Evolutionary conservation across 30 jellyfish, hydroid and myxozoan genomes (phyloP).

Genomic region (Pelagia noctiluca): DNA sequence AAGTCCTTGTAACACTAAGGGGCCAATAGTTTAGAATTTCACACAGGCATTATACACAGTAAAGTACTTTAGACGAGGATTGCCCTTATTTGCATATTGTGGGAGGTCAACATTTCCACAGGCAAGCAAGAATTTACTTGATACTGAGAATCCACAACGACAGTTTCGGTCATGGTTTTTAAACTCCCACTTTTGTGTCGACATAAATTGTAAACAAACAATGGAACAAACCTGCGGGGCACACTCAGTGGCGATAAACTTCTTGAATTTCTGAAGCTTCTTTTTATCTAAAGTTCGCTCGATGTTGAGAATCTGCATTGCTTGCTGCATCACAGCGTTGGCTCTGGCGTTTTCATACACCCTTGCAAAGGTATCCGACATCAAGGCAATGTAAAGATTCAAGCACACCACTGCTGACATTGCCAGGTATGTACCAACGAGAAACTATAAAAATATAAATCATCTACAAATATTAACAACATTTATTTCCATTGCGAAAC

Average conservation of each 20-base stretch:
- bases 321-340: constrained; percentile 98
- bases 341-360: constrained; percentile 99
- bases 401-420: constrained; percentile 87
- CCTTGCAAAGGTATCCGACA: constrained; percentile 96
- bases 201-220: not conserved
- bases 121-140: too few species aligned
- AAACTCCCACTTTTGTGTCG: too few species aligned
- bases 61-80: too few species aligned
- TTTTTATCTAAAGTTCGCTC: constrained; percentile 90
- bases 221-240: constrained; percentile 92
- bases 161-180: too few species aligned
- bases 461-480: not conserved
- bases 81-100: too few species aligned
- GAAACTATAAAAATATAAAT: constrained; percentile 44
- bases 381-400: too few species aligned
- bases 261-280: constrained; percentile 76
- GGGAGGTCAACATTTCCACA: too few species aligned
- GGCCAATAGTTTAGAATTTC: too few species aligned
- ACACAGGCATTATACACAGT: too few species aligned
- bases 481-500: not conserved
- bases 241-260: constrained; percentile 90
- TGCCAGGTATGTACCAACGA: constrained; percentile 98
- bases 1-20: too few species aligned
- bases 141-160: too few species aligned
- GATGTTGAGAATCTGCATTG: constrained; percentile 86